Evolutionary conservation across 2,113 vertebrate genomes (phyloP).

Genomic region (Choloepus hoffmanni): DNA sequence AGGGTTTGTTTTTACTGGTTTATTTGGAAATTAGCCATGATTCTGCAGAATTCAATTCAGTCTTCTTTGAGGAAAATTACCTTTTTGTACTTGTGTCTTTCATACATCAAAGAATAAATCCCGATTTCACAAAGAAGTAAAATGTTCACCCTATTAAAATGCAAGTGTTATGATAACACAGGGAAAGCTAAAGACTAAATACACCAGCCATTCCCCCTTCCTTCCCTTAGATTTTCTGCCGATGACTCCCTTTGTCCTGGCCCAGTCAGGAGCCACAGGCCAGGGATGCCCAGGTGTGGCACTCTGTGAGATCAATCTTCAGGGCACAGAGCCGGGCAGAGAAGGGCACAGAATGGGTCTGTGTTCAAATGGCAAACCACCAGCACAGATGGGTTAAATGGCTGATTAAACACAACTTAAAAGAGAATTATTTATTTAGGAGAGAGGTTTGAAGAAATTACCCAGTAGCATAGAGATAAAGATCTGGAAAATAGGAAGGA

Average conservation of each 20-base stretch:
- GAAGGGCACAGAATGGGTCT: not conserved
- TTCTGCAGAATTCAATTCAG: constrained; percentile 49
- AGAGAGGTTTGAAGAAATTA: not conserved
- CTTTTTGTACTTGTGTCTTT: constrained; percentile 23
- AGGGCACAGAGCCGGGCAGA: not conserved
- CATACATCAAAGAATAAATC: not conserved
- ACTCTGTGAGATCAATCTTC: not conserved
- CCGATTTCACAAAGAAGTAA: not conserved
- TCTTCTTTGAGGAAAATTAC: constrained; percentile 37
- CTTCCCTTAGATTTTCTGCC: not conserved
- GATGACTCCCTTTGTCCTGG: not conserved
- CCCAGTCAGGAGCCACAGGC: not conserved
- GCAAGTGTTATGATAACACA: not conserved
- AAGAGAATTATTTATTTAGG: not conserved
- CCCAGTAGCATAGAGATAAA: not conserved
- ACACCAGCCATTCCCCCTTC: not conserved
- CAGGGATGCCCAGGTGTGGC: not conserved
- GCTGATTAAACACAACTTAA: not conserved
- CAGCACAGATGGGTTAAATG: not conserved
- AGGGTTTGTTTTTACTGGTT: constrained; percentile 56
- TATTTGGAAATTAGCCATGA: constrained; percentile 31
- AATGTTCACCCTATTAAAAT: constrained; percentile 11
- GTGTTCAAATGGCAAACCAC: not conserved
- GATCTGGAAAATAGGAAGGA: constrained; percentile 6
- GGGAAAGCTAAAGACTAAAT: not conserved